phyloP scores from a whole-genome alignment of 1,140 invertebrate genomes.

The Lethocerus indicus region DNA sequence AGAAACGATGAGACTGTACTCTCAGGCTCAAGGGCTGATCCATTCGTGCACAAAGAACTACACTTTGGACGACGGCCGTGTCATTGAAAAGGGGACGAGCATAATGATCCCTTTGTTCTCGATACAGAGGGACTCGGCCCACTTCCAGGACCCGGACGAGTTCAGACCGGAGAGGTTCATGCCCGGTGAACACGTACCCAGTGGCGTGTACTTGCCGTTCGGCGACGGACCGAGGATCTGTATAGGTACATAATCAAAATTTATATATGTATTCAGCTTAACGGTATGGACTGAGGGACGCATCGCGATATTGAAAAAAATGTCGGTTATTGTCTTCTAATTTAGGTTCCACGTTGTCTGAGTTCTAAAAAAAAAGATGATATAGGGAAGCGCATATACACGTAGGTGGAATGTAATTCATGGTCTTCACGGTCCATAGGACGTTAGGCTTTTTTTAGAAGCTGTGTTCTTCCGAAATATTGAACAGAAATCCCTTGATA shows the following conservation, averaged over 20 bases:
- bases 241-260: slow-evolving; percentile 34
- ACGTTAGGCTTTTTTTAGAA: too few relatives aligned
- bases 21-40: slow-evolving; percentile 25
- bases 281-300: too few relatives aligned
- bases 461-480: too few relatives aligned
- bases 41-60: slow-evolving; percentile 28
- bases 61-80: slow-evolving; percentile 1
- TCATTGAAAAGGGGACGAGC: slow-evolving; percentile 17
- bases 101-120: slow-evolving; percentile 22
- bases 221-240: slow-evolving; percentile 57
- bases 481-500: too few relatives aligned
- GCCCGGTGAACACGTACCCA: slow-evolving; percentile 20
- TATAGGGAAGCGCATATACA: too few relatives aligned
- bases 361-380: too few relatives aligned
- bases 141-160: slow-evolving; percentile 21
- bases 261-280: too few relatives aligned
- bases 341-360: too few relatives aligned
- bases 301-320: too few relatives aligned
- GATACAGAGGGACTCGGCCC: slow-evolving; percentile 22
- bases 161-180: slow-evolving; percentile 24
- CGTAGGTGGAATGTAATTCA: too few relatives aligned
- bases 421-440: too few relatives aligned
- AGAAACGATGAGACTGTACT: slow-evolving; percentile 35
- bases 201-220: slow-evolving; percentile 49
- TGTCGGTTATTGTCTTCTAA: too few relatives aligned